These are phyloP conservation scores for Dryococelus australis DNA, from an alignment of 2,888 invertebrate genomes.

Conservation along the genomic window DNA sequence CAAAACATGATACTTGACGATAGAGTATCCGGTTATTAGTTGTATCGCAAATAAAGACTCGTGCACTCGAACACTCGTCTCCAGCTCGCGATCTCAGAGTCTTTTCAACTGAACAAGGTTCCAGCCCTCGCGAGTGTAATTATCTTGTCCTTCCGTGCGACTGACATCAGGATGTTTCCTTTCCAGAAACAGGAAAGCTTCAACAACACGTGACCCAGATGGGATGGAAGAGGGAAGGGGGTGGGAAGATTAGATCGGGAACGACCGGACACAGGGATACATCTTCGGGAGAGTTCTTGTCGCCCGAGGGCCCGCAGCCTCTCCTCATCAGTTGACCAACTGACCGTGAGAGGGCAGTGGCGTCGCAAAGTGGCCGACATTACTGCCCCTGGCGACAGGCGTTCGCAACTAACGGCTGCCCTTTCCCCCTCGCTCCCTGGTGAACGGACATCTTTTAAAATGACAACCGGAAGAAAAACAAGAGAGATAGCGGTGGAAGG, in stretches of 20 bases:
- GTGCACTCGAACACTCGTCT: no score
- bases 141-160: not conserved
- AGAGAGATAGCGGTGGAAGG: not conserved
- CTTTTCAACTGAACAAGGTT: no score
- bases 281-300: conserved; percentile 3
- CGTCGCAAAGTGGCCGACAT: conserved; percentile 31
- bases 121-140: not conserved
- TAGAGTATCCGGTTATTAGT: no score
- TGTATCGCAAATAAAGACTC: no score
- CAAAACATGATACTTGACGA: no score
- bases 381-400: conserved; percentile 25
- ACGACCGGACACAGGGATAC: conserved; percentile 16
- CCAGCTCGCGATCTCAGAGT: no score
- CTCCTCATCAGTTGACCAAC: conserved; percentile 24
- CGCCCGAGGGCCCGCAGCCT: not conserved
- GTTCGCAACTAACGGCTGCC: not conserved
- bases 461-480: conserved; percentile 26
- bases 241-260: conserved; percentile 5
- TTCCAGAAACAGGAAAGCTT: not conserved
- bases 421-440: not conserved
- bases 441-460: conserved; percentile 17
- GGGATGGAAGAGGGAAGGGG: not conserved
- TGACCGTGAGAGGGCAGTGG: conserved; percentile 26
- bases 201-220: not conserved
- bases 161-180: not conserved